Percentiles rank a stretch among this genome's conserved stretches.
Evolutionary conservation across 2,113 vertebrate species (phyloP).

Genomic region (Vidua chalybeata): DNA sequence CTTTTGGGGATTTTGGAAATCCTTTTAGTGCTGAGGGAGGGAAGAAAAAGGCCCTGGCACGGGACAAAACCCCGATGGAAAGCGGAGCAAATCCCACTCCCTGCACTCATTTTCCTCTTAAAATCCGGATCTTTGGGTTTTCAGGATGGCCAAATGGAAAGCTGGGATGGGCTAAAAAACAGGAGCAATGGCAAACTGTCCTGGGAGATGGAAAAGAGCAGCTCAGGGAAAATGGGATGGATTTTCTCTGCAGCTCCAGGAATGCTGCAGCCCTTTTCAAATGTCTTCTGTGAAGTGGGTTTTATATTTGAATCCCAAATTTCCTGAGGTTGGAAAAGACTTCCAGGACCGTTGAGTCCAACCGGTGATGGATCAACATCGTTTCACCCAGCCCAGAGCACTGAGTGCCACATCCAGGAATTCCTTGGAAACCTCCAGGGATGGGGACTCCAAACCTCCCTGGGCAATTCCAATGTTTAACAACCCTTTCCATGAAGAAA

Average conservation of each 20-base stretch:
- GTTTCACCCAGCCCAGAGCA: neutral
- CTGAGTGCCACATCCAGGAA: neutral
- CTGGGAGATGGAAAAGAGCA: neutral
- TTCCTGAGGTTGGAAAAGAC: neutral
- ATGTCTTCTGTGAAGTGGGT: rapidly evolving
- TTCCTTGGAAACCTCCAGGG: neutral
- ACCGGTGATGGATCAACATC: neutral
- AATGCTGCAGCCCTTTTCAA: neutral
- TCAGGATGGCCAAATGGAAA: neutral
- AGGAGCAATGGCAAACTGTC: neutral
- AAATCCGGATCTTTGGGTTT: neutral
- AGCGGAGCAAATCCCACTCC: neutral
- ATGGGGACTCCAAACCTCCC: neutral
- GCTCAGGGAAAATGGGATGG: neutral
- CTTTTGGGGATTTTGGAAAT: neutral
- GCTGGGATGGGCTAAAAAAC: neutral
- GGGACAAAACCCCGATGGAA: neutral
- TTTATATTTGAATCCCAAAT: neutral
- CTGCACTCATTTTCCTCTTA: rapidly evolving
- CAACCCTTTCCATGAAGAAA: neutral
- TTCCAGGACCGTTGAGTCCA: neutral
- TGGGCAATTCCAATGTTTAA: neutral
- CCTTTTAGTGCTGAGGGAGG: neutral
- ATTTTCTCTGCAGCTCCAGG: neutral
- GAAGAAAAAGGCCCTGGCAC: neutral